Evolutionary conservation across 2,888 invertebrate genomes (phyloP).

Genomic region (Cephus pygmeus): DNA sequence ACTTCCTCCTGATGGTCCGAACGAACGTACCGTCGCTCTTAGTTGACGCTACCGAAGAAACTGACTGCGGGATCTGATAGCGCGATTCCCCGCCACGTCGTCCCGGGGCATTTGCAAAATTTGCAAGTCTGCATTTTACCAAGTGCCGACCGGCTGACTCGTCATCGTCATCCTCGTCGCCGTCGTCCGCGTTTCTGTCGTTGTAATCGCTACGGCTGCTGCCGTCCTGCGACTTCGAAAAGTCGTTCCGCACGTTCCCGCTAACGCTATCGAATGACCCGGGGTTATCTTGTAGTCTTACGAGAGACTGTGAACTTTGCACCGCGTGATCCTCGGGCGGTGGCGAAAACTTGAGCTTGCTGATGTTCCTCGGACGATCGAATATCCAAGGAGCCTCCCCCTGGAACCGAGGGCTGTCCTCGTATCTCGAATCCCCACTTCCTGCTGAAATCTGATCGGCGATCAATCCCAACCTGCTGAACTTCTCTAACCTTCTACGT

Average conservation of each 20-base stretch:
- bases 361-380: background rate
- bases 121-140: conserved; percentile 52
- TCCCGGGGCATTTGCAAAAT: conserved; percentile 33
- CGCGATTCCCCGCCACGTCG: background rate
- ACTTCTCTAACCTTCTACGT: conserved; percentile 18
- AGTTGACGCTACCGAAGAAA: background rate
- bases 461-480: background rate
- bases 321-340: conserved; percentile 37
- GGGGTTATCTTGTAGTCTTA: conserved; percentile 26
- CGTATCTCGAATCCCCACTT: background rate
- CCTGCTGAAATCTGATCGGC: background rate
- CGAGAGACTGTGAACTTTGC: conserved; percentile 31
- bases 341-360: conserved; percentile 48
- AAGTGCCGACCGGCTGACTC: conserved; percentile 16
- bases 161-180: conserved; percentile 12
- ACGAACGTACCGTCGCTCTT: background rate
- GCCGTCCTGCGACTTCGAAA: conserved; percentile 26
- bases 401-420: background rate
- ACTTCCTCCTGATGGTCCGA: background rate
- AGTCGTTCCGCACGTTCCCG: conserved; percentile 8
- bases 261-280: conserved; percentile 28
- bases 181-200: conserved; percentile 11
- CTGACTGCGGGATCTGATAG: background rate
- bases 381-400: conserved; percentile 1
- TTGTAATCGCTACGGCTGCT: conserved; percentile 17